Conservation (phyloP, 2,113 vertebrate genomes). For the Aptenodytes forsteri region DNA sequence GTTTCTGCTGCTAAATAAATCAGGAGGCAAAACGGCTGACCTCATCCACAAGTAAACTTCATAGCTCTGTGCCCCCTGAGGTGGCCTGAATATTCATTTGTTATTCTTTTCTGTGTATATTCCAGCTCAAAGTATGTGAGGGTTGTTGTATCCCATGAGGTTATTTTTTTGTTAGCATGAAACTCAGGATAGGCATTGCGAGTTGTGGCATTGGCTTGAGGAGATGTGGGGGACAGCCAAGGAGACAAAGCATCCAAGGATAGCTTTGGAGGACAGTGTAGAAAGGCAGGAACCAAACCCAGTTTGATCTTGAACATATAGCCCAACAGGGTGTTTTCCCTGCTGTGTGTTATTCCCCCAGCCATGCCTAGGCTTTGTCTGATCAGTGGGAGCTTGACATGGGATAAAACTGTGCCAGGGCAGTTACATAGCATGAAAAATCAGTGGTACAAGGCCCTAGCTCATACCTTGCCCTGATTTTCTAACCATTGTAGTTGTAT, state of each 20-base stretch:
- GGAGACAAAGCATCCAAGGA: not conserved
- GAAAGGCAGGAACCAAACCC: not conserved
- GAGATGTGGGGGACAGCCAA: not conserved
- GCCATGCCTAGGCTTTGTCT: not conserved
- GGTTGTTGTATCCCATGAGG: fast-evolving
- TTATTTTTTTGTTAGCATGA: not conserved
- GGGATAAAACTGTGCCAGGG: not conserved
- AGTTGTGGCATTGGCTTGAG: not conserved
- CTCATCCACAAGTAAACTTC: not conserved
- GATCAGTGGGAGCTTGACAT: not conserved
- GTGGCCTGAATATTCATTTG: not conserved
- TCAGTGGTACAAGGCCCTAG: not conserved
- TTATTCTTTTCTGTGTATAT: not conserved
- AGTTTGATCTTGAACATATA: not conserved
- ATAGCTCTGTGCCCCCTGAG: not conserved
- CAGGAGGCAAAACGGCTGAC: not conserved
- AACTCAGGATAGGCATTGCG: not conserved
- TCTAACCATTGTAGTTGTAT: not conserved
- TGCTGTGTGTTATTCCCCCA: not conserved
- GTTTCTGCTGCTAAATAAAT: not conserved
- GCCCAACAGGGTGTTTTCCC: fast-evolving
- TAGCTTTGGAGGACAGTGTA: not conserved
- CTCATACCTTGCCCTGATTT: not conserved
- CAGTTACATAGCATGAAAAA: not conserved
- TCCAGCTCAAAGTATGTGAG: not conserved